phyloP scores from a whole-genome alignment of 2,888 invertebrate genomes.

The Perizoma affinitatum region DNA sequence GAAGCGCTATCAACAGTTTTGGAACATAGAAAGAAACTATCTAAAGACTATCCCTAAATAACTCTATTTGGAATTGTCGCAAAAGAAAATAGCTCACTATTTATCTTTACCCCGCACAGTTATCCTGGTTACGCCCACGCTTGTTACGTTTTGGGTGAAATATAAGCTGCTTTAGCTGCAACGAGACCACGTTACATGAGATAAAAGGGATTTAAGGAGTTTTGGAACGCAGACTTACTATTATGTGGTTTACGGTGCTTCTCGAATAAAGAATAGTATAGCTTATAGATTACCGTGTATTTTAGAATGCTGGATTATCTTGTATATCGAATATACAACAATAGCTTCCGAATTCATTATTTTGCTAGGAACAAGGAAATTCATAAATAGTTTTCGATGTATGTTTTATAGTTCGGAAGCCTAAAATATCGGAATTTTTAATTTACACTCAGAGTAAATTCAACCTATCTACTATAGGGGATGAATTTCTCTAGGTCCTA shows the following conservation, averaged over 20 bases:
- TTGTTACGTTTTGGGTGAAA: slow-evolving; percentile 33
- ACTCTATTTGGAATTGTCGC: neutral
- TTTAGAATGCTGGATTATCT: neutral
- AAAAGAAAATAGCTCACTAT: neutral
- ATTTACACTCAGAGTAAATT: too few relatives aligned
- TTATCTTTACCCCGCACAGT: slow-evolving; percentile 10
- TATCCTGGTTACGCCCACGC: slow-evolving; percentile 17
- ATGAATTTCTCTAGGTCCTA: too few relatives aligned
- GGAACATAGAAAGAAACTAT: too few relatives aligned
- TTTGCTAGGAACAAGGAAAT: too few relatives aligned
- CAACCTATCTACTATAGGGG: too few relatives aligned
- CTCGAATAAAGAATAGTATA: slow-evolving; percentile 11
- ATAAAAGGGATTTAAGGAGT: slow-evolving; percentile 30
- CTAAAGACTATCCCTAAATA: too few relatives aligned
- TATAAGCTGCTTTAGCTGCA: slow-evolving; percentile 32
- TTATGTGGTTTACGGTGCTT: slow-evolving; percentile 23
- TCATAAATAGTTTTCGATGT: too few relatives aligned
- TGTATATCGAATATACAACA: too few relatives aligned
- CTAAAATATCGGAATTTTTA: too few relatives aligned
- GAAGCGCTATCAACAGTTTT: too few relatives aligned
- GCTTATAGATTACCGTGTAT: slow-evolving; percentile 5
- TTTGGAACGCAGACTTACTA: slow-evolving; percentile 23
- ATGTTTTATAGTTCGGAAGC: too few relatives aligned
- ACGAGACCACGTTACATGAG: slow-evolving; percentile 29
- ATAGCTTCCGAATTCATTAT: too few relatives aligned